Base-by-base conservation (phyloP, 2,113 vertebrate genomes). In the Peromyscus leucopus region DNA sequence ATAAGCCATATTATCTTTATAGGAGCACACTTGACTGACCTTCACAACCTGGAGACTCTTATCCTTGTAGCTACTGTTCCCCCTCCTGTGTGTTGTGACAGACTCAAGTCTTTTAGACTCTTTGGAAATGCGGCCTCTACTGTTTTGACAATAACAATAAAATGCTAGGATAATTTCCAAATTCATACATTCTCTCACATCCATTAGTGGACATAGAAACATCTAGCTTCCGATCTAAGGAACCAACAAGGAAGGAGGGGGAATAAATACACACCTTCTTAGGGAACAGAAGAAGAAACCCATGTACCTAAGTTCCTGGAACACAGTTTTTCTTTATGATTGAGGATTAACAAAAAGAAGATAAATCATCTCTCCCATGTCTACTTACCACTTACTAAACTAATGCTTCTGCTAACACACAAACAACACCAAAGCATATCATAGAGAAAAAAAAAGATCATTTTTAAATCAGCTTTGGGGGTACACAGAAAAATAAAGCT, bases 51-150 rank as follows among this genome's bases (percentile, higher is more conserved):
- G 55, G 31, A 92, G 13, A 79, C 39, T 93, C 26, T 79, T 69
- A 74, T 2, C 19, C 11, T 88, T 63, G 24, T 16, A 75, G 48
- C 59, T 59, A 72, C 36, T 6, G 16, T 39, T 80, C 42, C 57
- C 48, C 11, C 75, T 93, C 74, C 17, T 86, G 3, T 91, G 51
- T 46, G 21, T 16, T 80, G 10, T 65, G 21, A 65, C 48, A 92
- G 39, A 89, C 39, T n/a, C 5, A 76, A 80, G 90, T 85, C 59
- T 93, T 89, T 93, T 67, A 75, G 17, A 89, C 93, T 85, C 80
- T 28, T 24, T 16, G 72, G 36, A 36, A 63, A 15, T 31, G 21
- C 6, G 15, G 72, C 3, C 22, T 33, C 48, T 12, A 61, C 55
- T 59, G 21, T 71, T 90, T 48, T 4, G 61, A 31, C 39, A 39